These are phyloP conservation scores for Thinocorus orbignyianus DNA, from an alignment of 2,113 vertebrate genomes.

Conservation along the genomic window DNA sequence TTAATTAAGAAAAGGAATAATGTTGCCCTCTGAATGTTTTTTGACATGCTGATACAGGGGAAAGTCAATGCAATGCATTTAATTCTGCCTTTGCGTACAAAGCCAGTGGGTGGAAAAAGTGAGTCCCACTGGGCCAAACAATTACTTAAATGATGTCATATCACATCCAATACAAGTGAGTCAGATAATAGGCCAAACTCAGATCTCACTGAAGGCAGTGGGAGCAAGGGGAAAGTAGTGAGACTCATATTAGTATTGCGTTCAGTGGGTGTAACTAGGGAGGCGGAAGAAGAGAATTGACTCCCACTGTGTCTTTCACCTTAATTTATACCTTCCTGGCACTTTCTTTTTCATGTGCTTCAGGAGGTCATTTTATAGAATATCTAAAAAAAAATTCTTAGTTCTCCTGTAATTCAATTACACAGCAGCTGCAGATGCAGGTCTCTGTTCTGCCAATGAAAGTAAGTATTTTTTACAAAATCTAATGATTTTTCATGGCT, in stretches of 20 bases:
- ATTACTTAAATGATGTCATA: constrained; percentile 11
- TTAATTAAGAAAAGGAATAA: constrained; percentile 38
- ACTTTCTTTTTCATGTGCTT: not conserved
- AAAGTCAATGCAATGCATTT: not conserved
- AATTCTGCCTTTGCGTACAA: not conserved
- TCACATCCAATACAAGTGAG: not conserved
- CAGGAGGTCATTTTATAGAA: not conserved
- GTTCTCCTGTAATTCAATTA: not conserved
- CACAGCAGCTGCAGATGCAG: not conserved
- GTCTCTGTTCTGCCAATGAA: not conserved
- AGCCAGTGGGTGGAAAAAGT: not conserved
- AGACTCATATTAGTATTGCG: not conserved
- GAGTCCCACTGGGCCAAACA: constrained; percentile 11
- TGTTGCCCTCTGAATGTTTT: not conserved
- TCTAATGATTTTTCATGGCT: not conserved
- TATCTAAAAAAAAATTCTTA: not conserved
- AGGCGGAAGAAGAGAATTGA: not conserved
- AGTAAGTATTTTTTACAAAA: not conserved
- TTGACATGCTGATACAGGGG: not conserved
- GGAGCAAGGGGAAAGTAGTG: not conserved
- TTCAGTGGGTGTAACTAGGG: not conserved
- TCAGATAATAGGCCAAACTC: constrained; percentile 8
- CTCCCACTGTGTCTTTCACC: constrained; percentile 29
- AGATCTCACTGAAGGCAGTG: not conserved
- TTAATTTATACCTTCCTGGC: constrained; percentile 21